phyloP scores from a whole-genome alignment of 2,888 invertebrate genomes.

The Aleiodes testaceus region DNA sequence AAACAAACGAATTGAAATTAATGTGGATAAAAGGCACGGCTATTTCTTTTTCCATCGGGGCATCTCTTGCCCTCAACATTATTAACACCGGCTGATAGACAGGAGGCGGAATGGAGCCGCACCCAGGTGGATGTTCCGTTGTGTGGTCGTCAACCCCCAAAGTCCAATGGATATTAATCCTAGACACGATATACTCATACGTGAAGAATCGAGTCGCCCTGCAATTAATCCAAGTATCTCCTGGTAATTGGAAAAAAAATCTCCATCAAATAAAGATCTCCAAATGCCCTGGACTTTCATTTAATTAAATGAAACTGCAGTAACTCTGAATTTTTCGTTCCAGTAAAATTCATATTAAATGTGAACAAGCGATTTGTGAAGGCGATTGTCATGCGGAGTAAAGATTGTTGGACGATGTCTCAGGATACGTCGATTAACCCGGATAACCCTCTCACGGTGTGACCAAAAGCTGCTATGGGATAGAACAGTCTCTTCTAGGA shows the following conservation, averaged over 20 bases:
- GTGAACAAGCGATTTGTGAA: conserved; percentile 27
- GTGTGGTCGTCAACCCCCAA: conserved; percentile 53
- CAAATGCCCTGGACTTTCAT: too few species aligned
- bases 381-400: conserved; percentile 42
- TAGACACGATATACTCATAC: conserved; percentile 22
- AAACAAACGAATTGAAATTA: conserved; percentile 36
- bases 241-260: conserved; percentile 2
- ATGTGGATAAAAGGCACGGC: conserved; percentile 45
- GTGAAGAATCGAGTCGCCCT: background rate
- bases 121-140: conserved; percentile 50
- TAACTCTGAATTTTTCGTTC: background rate
- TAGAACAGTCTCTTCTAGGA: background rate
- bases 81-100: conserved; percentile 37
- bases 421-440: conserved; percentile 61
- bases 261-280: background rate
- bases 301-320: too few species aligned
- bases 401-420: conserved; percentile 48
- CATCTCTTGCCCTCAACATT: conserved; percentile 47
- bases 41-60: conserved; percentile 42
- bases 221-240: background rate
- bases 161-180: conserved; percentile 40
- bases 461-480: conserved; percentile 20
- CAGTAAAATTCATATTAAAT: conserved; percentile 21
- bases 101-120: conserved; percentile 43
- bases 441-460: conserved; percentile 55